Percentiles rank a stretch among this genome's conserved stretches.
These are phyloP conservation scores for Hippoglossus hippoglossus DNA, from an alignment of 2,797 vertebrate species.

Conservation along the genomic window DNA sequence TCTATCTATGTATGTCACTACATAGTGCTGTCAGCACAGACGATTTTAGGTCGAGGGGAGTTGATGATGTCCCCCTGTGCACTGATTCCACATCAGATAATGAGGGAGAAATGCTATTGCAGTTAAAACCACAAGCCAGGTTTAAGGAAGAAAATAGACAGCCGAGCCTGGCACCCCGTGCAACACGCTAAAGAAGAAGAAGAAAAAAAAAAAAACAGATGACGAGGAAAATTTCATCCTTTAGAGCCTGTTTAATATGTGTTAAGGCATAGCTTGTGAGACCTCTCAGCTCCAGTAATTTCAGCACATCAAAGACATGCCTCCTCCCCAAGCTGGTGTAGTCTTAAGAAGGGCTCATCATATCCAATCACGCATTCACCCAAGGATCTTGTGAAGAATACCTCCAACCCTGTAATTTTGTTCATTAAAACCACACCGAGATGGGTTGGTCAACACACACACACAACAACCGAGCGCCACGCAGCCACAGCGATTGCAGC, in stretches of 20 bases:
- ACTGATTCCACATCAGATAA: constrained; percentile 76
- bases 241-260: constrained; percentile 79
- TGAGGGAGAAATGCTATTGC: constrained; percentile 66
- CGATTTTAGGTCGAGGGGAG: constrained; percentile 71
- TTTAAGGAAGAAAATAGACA: constrained; percentile 63
- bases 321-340: constrained; percentile 73
- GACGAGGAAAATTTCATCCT: constrained; percentile 69
- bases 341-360: constrained; percentile 80
- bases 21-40: constrained; percentile 63
- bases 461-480: constrained; percentile 25
- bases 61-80: constrained; percentile 70
- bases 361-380: constrained; percentile 76
- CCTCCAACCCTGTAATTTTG: constrained; percentile 64
- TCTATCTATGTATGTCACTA: constrained; percentile 67
- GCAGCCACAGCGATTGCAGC: constrained; percentile 49
- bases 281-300: constrained; percentile 78
- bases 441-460: constrained; percentile 38
- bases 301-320: constrained; percentile 80
- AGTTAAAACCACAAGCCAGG: constrained; percentile 63
- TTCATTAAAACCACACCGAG: constrained; percentile 71
- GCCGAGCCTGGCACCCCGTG: constrained; percentile 30
- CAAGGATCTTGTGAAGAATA: constrained; percentile 70
- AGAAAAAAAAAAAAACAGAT: constrained; percentile 52
- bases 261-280: constrained; percentile 76
- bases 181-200: constrained; percentile 43